Percentiles rank a stretch among this genome's conserved stretches.
These are phyloP conservation scores for Apamea crenata DNA, from an alignment of 2,888 invertebrate species.

Conservation along the genomic window DNA sequence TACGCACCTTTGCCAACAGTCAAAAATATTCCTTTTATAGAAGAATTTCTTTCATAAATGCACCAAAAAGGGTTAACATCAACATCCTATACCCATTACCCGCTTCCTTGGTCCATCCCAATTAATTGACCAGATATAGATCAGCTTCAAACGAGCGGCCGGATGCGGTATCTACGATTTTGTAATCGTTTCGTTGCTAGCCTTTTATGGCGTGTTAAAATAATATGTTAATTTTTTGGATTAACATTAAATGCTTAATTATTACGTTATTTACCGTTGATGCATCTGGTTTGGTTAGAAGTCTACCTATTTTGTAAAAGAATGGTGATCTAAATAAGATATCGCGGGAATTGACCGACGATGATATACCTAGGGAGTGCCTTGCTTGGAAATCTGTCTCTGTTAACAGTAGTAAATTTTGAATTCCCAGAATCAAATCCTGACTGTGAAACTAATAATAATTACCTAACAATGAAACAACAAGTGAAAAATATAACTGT, in stretches of 20 bases:
- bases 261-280: conserved; percentile 30
- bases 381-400: neutral
- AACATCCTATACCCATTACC: conserved; percentile 70
- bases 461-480: neutral
- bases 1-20: conserved; percentile 23
- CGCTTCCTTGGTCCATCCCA: conserved; percentile 68
- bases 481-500: neutral
- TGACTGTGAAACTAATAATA: neutral
- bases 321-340: neutral
- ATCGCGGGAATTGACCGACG: too few species aligned
- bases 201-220: conserved; percentile 58
- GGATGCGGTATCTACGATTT: conserved; percentile 58
- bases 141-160: conserved; percentile 58
- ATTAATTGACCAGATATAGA: conserved; percentile 72
- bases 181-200: conserved; percentile 50
- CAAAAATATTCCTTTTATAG: conserved; percentile 24
- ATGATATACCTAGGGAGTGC: neutral
- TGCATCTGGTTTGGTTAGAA: conserved; percentile 50
- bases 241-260: conserved; percentile 38
- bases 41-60: conserved; percentile 57
- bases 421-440: neutral
- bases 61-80: conserved; percentile 53
- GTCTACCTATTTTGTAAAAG: neutral
- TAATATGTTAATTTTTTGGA: conserved; percentile 56
- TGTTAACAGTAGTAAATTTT: neutral